Percentiles rank a stretch among this genome's conserved stretches.
These are phyloP conservation scores for Anguilla marmorata DNA, from an alignment of 2,797 vertebrate species.

Conservation along the genomic window DNA sequence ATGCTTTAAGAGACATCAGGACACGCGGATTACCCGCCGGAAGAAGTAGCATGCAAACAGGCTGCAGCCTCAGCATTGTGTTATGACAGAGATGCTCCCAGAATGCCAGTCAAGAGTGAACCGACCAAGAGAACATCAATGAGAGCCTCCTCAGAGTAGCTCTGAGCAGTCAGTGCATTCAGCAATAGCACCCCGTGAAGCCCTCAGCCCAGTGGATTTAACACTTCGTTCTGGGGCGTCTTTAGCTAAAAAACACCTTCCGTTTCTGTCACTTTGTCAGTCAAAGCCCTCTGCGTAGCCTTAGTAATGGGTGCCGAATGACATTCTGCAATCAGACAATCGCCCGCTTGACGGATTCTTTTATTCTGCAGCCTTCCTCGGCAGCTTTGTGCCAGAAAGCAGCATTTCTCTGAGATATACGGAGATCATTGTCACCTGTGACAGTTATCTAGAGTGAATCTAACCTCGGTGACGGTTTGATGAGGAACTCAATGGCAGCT, in stretches of 20 bases:
- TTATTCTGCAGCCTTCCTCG: not conserved
- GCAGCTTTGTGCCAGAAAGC: not conserved
- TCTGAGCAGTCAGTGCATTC: not conserved
- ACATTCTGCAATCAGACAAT: not conserved
- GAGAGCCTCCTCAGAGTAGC: not conserved
- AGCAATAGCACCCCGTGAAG: not conserved
- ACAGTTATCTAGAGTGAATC: not conserved
- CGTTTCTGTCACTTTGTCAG: not conserved
- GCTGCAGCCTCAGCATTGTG: not conserved
- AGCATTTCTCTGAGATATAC: not conserved
- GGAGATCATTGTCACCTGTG: not conserved
- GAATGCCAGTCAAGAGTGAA: not conserved
- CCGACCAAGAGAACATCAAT: not conserved
- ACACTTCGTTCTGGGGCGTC: not conserved
- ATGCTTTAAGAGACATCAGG: constrained; percentile 25
- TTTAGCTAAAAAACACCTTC: not conserved
- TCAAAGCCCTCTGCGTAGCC: not conserved
- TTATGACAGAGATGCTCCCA: not conserved
- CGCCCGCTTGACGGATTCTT: not conserved
- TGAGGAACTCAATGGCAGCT: not conserved
- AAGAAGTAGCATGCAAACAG: not conserved
- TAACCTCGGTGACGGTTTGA: not conserved
- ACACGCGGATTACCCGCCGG: not conserved
- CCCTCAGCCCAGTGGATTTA: not conserved
- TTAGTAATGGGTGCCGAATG: not conserved